Percentiles rank a stretch among this genome's conserved stretches.
Evolutionary conservation across 2,113 vertebrate genomes (phyloP).

Genomic region (Speoplatyrhinus poulsoni): DNA sequence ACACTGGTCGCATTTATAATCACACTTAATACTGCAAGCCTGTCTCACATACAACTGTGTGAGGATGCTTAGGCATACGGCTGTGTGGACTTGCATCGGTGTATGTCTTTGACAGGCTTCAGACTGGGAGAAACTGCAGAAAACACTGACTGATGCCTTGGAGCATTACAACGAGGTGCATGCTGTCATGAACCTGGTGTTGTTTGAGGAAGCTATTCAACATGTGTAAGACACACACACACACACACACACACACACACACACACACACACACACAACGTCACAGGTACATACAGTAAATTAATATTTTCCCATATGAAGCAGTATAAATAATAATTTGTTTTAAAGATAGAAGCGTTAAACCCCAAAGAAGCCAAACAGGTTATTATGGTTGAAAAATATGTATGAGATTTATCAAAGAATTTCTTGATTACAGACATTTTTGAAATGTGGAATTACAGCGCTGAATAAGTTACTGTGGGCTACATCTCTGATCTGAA

Average conservation of each 20-base stretch:
- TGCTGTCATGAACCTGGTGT: conserved; percentile 75
- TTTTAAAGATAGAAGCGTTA: too few species aligned
- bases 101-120: conserved; percentile 69
- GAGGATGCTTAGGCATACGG: background rate
- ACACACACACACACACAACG: background rate
- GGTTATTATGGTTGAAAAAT: too few species aligned
- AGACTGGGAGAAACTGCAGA: conserved; percentile 88
- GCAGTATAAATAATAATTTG: too few species aligned
- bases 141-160: conserved; percentile 83
- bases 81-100: conserved; percentile 30
- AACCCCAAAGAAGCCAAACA: too few species aligned
- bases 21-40: background rate
- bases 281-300: background rate
- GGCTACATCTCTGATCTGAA: too few species aligned
- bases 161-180: conserved; percentile 82
- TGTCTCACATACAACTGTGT: background rate
- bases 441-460: too few species aligned
- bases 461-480: too few species aligned
- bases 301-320: too few species aligned
- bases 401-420: too few species aligned
- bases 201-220: conserved; percentile 77
- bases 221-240: conserved; percentile 58
- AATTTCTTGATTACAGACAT: too few species aligned
- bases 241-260: background rate
- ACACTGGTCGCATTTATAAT: too few species aligned